These are phyloP conservation scores for Diorhabda elongata DNA, from an alignment of 1,140 invertebrate species.

Conservation along the genomic window DNA sequence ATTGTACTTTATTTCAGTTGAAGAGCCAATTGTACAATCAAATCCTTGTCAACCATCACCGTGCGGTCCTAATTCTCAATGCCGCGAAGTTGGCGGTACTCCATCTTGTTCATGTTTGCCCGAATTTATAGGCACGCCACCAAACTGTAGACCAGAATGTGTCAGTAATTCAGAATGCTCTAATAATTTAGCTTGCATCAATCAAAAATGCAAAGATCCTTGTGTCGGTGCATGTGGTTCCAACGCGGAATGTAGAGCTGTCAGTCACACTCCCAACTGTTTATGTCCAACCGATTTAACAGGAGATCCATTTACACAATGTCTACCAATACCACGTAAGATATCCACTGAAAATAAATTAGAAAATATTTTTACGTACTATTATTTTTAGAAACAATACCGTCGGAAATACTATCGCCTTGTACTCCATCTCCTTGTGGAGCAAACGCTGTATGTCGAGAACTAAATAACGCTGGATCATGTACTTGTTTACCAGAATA, in stretches of 20 bases:
- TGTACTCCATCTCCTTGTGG: constrained; percentile 66
- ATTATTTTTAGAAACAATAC: background rate
- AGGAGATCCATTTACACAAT: constrained; percentile 69
- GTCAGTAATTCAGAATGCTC: constrained; percentile 69
- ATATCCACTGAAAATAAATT: background rate
- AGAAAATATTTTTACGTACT: background rate
- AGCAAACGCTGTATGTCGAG: constrained; percentile 61
- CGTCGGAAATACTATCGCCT: constrained; percentile 44
- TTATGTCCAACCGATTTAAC: constrained; percentile 64
- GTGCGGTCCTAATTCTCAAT: constrained; percentile 73
- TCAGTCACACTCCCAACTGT: constrained; percentile 70
- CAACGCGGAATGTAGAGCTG: constrained; percentile 66
- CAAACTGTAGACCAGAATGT: constrained; percentile 71
- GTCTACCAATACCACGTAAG: constrained; percentile 45
- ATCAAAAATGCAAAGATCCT: constrained; percentile 67
- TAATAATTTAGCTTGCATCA: constrained; percentile 63
- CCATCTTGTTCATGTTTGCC: constrained; percentile 65
- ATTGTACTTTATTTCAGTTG: constrained; percentile 10
- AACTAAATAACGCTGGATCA: constrained; percentile 57
- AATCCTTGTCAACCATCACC: constrained; percentile 70
- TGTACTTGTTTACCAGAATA: constrained; percentile 66
- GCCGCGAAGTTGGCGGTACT: constrained; percentile 57
- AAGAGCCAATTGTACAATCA: constrained; percentile 32
- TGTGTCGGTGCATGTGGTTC: constrained; percentile 67
- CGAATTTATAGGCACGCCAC: constrained; percentile 68